Conservation (phyloP, 2,888 invertebrate species). For the Drosophila maculinotata region DNA sequence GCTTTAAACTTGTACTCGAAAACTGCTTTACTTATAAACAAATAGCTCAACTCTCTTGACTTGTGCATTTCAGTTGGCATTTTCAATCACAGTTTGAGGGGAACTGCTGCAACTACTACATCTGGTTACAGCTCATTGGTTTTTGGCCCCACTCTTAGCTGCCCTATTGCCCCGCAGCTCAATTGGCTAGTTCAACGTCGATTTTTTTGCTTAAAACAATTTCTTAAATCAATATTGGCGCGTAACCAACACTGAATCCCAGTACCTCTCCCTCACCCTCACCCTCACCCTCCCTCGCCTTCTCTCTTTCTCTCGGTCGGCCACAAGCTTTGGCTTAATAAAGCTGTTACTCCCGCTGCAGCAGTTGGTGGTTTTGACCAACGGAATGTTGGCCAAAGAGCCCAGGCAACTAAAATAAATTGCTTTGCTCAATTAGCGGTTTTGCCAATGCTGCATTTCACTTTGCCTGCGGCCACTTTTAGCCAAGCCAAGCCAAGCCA, state of each 20-base stretch:
- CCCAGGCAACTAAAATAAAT: constrained; percentile 58
- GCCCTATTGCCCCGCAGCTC: not conserved
- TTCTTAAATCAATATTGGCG: constrained; percentile 48
- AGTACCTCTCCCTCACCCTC: not conserved
- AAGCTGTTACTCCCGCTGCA: constrained; percentile 17
- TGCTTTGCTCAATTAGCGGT: constrained; percentile 74
- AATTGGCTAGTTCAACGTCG: not conserved
- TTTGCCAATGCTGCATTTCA: constrained; percentile 53
- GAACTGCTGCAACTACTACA: not conserved
- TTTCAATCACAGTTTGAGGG: constrained; percentile 5
- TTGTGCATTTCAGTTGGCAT: not conserved
- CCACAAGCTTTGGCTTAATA: constrained; percentile 30
- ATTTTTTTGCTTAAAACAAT: constrained; percentile 30
- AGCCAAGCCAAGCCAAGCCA: not conserved
- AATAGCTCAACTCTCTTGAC: not conserved
- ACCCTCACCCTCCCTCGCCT: too few relatives aligned
- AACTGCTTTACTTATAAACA: not conserved
- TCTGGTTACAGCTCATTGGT: constrained; percentile 8
- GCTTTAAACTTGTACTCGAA: constrained; percentile 2
- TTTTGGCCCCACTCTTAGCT: not conserved
- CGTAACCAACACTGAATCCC: not conserved
- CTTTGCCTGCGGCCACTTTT: constrained; percentile 25
- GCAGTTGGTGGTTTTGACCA: constrained; percentile 11
- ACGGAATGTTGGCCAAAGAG: constrained; percentile 12
- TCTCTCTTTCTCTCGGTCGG: not conserved